Base-by-base conservation (phyloP, 92 coral and sea anemone genomes). In the Paragorgia papillata region DNA sequence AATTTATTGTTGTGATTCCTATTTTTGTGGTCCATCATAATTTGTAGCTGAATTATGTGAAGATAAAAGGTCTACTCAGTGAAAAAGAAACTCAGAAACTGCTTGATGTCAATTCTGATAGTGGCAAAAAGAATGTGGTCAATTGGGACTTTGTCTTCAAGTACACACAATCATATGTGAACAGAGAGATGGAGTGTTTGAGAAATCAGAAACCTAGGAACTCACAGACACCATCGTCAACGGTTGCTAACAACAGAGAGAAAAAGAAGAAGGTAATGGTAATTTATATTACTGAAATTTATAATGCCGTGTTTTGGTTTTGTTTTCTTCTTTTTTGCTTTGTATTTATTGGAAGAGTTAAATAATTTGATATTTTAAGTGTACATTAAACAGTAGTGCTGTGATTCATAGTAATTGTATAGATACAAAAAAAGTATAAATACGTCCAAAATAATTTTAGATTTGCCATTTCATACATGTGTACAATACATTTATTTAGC, bases 81-180 rank as follows among this genome's bases (percentile, higher is more conserved):
- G 75, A 79, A 24, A 51, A 75, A 26, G 76, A 78, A 18, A 80
- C 82, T 12, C 43, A 85, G 41, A 81, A 48, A 3, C 25, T 82
- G 40, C 74, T 94, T 33, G 98, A 94, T 62, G 86, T 84, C 53
- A 93, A 93, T 82, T 86, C 94, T 40, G 97, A 88, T 57, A 43
- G 21, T 13, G 86, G 60, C 35, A 86, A 84, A 58, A 94, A 89
- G 74, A 86, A 82, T 49, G 80, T 85, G 26, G 51, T 88, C 27
- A 86, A 87, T 25, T 94, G 98, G 98, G 98, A 94, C 22, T 34
- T 28, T 9, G 69, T 91, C 12, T 86, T 90, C 39, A 44, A 84
- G 37, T 74, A 73, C 19, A 76, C 81, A 29, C 80, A 86, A 61
- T 74, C 73, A 32, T 90, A 66, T 66, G 92, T 85, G 28, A 37